Percentiles rank a stretch among this genome's conserved stretches.
Conservation (phyloP, 2,797 vertebrate species). For the Taeniopygia guttata region DNA sequence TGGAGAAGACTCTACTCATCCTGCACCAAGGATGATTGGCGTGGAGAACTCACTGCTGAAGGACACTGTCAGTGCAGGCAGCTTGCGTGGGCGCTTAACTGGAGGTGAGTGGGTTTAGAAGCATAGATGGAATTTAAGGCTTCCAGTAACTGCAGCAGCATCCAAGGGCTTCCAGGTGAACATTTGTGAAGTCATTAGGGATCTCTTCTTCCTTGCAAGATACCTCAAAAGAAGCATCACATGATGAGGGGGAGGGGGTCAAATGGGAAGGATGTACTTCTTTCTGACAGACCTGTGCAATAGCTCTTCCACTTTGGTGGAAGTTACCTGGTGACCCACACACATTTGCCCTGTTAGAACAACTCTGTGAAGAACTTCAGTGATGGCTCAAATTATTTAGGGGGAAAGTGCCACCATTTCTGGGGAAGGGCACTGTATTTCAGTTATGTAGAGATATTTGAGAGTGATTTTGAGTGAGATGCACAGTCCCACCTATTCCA, state of each 20-base stretch:
- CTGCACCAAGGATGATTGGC: not conserved
- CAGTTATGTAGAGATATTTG: not conserved
- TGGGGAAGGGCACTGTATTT: not conserved
- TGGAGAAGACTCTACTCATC: not conserved
- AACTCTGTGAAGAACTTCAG: not conserved
- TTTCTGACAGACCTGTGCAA: not conserved
- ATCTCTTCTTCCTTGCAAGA: not conserved
- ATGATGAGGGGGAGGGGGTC: no score
- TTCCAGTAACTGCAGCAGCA: not conserved
- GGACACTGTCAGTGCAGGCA: not conserved
- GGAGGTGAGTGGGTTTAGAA: not conserved
- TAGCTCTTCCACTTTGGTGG: not conserved
- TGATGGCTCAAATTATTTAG: not conserved
- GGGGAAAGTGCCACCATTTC: not conserved
- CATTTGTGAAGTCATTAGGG: not conserved
- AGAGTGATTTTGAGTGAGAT: conserved; percentile 22
- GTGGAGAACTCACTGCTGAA: not conserved
- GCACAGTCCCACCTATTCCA: conserved; percentile 37
- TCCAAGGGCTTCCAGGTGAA: not conserved
- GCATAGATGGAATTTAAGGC: not conserved
- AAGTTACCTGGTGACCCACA: not conserved
- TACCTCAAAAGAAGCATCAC: not conserved
- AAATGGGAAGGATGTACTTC: not conserved
- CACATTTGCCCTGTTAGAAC: not conserved
- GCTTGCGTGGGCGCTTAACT: not conserved